Conservation (phyloP, 2,888 invertebrate genomes). For the Eupithecia tripunctaria region DNA sequence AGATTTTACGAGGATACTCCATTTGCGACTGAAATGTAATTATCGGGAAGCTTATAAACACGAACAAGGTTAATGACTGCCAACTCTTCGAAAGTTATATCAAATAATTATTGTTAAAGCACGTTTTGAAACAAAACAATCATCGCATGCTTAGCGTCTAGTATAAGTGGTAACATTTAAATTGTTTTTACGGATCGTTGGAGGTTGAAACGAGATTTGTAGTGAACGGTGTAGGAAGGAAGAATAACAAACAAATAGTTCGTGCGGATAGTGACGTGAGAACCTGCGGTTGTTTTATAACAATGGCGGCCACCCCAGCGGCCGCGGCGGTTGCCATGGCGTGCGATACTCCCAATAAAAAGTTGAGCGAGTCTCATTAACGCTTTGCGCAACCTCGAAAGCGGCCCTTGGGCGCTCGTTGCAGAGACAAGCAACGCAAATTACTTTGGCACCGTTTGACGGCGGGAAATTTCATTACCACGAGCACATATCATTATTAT, state of each 20-base stretch:
- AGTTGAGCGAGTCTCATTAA: slow-evolving; percentile 77
- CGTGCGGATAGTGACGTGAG: slow-evolving; percentile 46
- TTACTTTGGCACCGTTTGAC: slow-evolving; percentile 85
- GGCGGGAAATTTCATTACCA: slow-evolving; percentile 85
- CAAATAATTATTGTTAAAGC: slow-evolving; percentile 53
- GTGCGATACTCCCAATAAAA: slow-evolving; percentile 74
- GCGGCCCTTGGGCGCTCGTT: slow-evolving; percentile 81
- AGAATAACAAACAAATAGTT: slow-evolving; percentile 42
- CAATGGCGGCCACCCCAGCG: slow-evolving; percentile 52
- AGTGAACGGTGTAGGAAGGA: slow-evolving; percentile 39
- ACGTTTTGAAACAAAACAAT: slow-evolving; percentile 54
- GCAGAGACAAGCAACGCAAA: slow-evolving; percentile 83
- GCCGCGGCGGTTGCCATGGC: slow-evolving; percentile 46
- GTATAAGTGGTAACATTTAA: slow-evolving; percentile 40
- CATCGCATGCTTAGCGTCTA: slow-evolving; percentile 47
- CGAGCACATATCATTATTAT: slow-evolving; percentile 85
- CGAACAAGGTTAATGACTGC: slow-evolving; percentile 67
- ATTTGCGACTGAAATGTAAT: slow-evolving; percentile 54
- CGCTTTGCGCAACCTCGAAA: slow-evolving; percentile 83
- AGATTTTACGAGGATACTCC: slow-evolving; percentile 65
- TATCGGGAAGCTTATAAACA: slow-evolving; percentile 58
- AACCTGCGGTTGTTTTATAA: slow-evolving; percentile 31
- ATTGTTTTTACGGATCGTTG: slow-evolving; percentile 46
- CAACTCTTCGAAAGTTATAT: slow-evolving; percentile 59
- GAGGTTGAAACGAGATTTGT: slow-evolving; percentile 42